A percentile compares a stretch with the other conserved stretches of the same genome.
phyloP scores from a whole-genome alignment of 2,888 invertebrate genomes.

The Willowsia nigromaculata region DNA sequence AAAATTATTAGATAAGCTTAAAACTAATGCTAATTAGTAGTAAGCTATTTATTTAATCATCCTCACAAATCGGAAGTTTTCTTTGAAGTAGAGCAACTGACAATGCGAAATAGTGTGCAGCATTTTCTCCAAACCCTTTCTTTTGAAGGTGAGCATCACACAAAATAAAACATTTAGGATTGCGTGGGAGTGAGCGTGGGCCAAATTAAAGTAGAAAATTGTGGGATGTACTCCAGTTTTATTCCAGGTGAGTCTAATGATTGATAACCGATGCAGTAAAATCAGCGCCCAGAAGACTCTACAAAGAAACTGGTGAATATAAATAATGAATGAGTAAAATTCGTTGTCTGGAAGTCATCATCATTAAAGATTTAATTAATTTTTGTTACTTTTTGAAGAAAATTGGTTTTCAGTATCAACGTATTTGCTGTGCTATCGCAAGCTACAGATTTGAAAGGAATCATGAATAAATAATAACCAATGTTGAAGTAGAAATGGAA shows the following conservation, averaged over 20 bases:
- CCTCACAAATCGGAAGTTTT: neutral
- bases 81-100: neutral
- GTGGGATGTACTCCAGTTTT: slow-evolving; percentile 34
- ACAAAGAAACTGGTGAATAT: neutral
- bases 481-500: slow-evolving; percentile 27
- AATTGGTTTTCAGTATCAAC: neutral
- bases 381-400: neutral
- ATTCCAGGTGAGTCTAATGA: slow-evolving; percentile 26
- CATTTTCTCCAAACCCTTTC: neutral
- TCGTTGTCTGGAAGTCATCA: neutral
- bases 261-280: neutral
- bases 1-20: too few relatives aligned
- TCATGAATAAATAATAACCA: slow-evolving; percentile 29
- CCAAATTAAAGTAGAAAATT: slow-evolving; percentile 47
- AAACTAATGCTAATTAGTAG: too few relatives aligned
- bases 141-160: neutral
- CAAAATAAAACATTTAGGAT: slow-evolving; percentile 40
- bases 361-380: neutral
- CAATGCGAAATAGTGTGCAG: neutral
- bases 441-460: slow-evolving; percentile 15
- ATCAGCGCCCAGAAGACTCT: slow-evolving; percentile 1
- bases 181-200: slow-evolving; percentile 5
- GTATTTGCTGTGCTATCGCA: neutral
- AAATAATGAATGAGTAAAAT: neutral
- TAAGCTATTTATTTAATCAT: too few relatives aligned